Evolutionary conservation across 2,113 vertebrate species (phyloP).

Genomic region (Caranx ignobilis): DNA sequence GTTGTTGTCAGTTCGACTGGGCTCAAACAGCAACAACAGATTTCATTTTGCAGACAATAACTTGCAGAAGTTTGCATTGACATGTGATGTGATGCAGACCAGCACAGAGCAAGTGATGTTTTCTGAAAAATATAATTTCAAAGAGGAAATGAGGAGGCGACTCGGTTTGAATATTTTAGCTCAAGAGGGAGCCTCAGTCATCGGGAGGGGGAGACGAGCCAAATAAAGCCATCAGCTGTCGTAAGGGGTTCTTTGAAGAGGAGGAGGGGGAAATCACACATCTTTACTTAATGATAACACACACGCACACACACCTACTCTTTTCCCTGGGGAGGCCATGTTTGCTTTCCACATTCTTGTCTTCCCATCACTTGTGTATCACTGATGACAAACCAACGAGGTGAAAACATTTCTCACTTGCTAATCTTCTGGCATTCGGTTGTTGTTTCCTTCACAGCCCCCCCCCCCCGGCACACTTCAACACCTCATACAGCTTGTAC

Average conservation of each 20-base stretch:
- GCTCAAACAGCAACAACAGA: neutral
- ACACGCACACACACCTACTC: neutral
- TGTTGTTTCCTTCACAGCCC: neutral
- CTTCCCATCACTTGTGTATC: neutral
- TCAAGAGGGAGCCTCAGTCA: constrained; percentile 25
- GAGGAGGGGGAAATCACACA: neutral
- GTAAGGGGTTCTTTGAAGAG: constrained; percentile 33
- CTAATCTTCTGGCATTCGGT: neutral
- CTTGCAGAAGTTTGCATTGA: neutral
- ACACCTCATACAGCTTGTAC: neutral
- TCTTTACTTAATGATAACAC: constrained; percentile 18
- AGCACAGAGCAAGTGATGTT: neutral
- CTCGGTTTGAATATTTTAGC: constrained; percentile 21
- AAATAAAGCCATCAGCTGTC: constrained; percentile 48
- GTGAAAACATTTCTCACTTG: neutral
- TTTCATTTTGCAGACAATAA: neutral
- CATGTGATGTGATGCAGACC: neutral
- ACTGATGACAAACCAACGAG: constrained; percentile 12
- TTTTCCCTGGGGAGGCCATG: neutral
- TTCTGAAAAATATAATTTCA: constrained; percentile 23
- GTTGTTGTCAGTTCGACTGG: neutral
- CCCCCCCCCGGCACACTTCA: too few relatives aligned
- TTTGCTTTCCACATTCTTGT: constrained; percentile 31
- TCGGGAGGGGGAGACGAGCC: constrained; percentile 7
- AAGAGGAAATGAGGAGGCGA: neutral